Percentiles rank a stretch among this genome's conserved stretches.
Conservation (phyloP, 2,113 vertebrate genomes). For the Coregonus clupeaformis region DNA sequence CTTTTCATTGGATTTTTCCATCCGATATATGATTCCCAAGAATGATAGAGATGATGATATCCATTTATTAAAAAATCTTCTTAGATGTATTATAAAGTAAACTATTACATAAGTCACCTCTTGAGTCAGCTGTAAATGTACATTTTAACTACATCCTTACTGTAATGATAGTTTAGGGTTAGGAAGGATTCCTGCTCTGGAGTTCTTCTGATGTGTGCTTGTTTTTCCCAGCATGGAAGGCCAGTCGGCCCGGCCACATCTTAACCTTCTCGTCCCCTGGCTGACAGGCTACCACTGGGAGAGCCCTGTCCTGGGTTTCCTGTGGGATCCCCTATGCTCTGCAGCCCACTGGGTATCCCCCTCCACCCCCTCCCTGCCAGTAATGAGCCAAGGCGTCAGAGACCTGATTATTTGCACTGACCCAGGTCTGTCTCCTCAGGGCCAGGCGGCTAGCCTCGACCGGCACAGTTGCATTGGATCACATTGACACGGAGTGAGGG, state of each 20-base stretch:
- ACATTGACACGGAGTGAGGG: constrained; percentile 68
- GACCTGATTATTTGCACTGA: constrained; percentile 77
- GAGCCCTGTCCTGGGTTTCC: constrained; percentile 61
- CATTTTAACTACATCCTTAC: no score
- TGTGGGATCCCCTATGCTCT: constrained; percentile 74
- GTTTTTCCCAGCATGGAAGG: constrained; percentile 27
- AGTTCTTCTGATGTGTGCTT: not conserved
- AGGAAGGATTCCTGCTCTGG: no score
- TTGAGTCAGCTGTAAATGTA: no score
- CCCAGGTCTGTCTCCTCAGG: constrained; percentile 72
- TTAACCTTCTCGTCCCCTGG: constrained; percentile 52
- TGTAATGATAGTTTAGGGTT: no score
- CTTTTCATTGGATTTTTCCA: constrained; percentile 75
- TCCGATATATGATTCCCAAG: no score
- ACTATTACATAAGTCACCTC: no score
- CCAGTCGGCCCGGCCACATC: constrained; percentile 18
- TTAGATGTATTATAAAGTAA: no score
- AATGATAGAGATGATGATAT: no score
- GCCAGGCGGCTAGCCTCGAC: constrained; percentile 52
- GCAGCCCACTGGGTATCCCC: constrained; percentile 24
- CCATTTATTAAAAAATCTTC: no score
- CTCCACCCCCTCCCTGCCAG: constrained; percentile 42
- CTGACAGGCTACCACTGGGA: not conserved
- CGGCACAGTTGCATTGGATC: constrained; percentile 81
- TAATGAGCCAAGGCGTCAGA: constrained; percentile 81